Base-by-base conservation (phyloP, 2,888 invertebrate species). In the Platycheirus rosarum region DNA sequence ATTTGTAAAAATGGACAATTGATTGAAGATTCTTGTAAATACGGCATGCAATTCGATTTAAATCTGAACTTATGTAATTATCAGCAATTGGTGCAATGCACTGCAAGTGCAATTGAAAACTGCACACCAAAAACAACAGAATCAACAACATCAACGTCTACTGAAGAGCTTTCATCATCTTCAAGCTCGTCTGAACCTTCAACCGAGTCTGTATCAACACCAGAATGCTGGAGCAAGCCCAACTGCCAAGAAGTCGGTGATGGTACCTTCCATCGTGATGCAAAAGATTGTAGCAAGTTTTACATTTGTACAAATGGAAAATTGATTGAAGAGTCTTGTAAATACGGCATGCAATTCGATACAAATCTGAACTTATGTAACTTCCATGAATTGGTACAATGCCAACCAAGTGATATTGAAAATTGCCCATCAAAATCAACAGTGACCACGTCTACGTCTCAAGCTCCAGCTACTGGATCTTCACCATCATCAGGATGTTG, bases 241-340 rank as follows among this genome's bases (percentile, higher is more conserved):
- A 14, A 23, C 13, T 55, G 55, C 13, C 55, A 55, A 9, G 4
- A 20, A 0, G 13, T 16, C 1, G 55, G 40, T 2, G n/a, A 35
- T n/a, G 35, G 35, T 1, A 53, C 53, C 4, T n/a, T 42, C 18
- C 60, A 60, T 18, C 55, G 68, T 4, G 66, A 74, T 20, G 18
- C 7, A 9, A 35, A 20, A 1, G 40, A 57, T 8, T 69, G 60
- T 6, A 18, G 13, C 1, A 57, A 69, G n/a, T 69, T 49, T 18
- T 51, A 75, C 6, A 26, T 69, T 4, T 69, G 68, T 23, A n/a
- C 14, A 11, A 53, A 49, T 40, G 66, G 66, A 9, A n/a, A 7
- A 1, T 37, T 51, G 11, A 8, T 16, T 2, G 2, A 26, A 2
- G 11, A 14, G 1, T 9, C 2, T 5, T 66, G 66, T 9, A 4